Evolutionary conservation across 2,888 invertebrate genomes (phyloP), one percentile per base, ranked within the genome.

Genomic region (Athalia cordata): DNA sequence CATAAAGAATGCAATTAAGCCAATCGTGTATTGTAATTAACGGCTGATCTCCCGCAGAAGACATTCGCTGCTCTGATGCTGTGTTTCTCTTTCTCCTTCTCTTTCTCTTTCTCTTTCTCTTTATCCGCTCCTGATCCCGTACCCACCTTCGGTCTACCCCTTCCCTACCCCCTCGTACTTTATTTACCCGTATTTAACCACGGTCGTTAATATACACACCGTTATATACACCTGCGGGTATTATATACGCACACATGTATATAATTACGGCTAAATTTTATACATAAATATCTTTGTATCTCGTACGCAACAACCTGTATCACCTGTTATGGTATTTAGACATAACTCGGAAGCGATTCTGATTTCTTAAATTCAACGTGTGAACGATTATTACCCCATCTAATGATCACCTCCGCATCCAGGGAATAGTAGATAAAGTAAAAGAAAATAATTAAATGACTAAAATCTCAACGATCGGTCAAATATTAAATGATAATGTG

Each of bases 1-100:
- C 87, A 86, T 87, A 86, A 87, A 87, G 84, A 86, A 85, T 85
- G 86, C 83, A 86, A 86, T 86, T 85, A 86, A 86, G 83, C 81
- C 83, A 82, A 84, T 85, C 85, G 83, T 81, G 83, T 81, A 83
- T 83, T 84, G 85, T 84, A 85, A 86, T 85, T 86, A 85, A 83
- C 82, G 83, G 81, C 81, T 76, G 29, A 57, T 49, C 61, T 9
- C 8, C 59, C 50, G 67, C 84, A 29, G 15, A 29, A 52, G 75
- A 64, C 64, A 75, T 82, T 83, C 83, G 29, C 29, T 29, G 29
- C 29, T 29, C 29, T 29, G 29, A 29, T 29, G 29, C 82, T 82
- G 81, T 81, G 81, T 83, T 83, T 82, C 81, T 68, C 43, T 74
- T 9, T 61, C 11, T 61, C 13, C 3, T 62, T n/a, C 77, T n/a